A percentile compares a stretch with the other conserved stretches of the same genome.
Evolutionary conservation across 2,888 invertebrate species (phyloP).

Genomic region (Eledona agricola): DNA sequence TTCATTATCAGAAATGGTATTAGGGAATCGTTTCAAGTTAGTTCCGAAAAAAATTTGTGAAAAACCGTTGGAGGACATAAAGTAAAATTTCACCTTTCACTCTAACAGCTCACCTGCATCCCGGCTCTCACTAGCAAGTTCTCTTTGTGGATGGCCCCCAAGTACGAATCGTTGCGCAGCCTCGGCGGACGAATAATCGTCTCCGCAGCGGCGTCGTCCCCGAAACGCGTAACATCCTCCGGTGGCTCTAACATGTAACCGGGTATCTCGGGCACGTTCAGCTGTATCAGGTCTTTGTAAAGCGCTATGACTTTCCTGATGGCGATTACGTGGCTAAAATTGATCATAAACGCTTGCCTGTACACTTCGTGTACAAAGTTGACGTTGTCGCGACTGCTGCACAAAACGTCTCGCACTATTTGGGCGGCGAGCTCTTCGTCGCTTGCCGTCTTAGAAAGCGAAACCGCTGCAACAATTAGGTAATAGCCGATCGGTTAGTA

Average conservation of each 20-base stretch:
- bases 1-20: too few relatives aligned
- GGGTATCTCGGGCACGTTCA: conserved; percentile 81
- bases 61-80: neutral
- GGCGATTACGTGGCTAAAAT: conserved; percentile 85
- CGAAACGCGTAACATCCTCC: conserved; percentile 60
- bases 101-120: conserved; percentile 68
- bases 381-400: conserved; percentile 87
- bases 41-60: too few relatives aligned
- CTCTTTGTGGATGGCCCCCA: conserved; percentile 83
- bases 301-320: conserved; percentile 89
- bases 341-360: conserved; percentile 90
- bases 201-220: conserved; percentile 47
- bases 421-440: conserved; percentile 64
- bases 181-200: conserved; percentile 54
- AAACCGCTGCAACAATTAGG: too few relatives aligned
- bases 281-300: conserved; percentile 96
- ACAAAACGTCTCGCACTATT: conserved; percentile 88
- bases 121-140: conserved; percentile 84
- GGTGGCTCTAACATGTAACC: conserved; percentile 80
- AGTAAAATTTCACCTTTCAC: neutral
- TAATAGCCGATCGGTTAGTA: too few relatives aligned
- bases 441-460: conserved; percentile 57
- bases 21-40: too few relatives aligned
- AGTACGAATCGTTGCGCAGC: conserved; percentile 84
- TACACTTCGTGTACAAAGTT: conserved; percentile 95